Evolutionary conservation across 2,797 vertebrate genomes (phyloP).

Genomic region (Notolabrus celidotus): DNA sequence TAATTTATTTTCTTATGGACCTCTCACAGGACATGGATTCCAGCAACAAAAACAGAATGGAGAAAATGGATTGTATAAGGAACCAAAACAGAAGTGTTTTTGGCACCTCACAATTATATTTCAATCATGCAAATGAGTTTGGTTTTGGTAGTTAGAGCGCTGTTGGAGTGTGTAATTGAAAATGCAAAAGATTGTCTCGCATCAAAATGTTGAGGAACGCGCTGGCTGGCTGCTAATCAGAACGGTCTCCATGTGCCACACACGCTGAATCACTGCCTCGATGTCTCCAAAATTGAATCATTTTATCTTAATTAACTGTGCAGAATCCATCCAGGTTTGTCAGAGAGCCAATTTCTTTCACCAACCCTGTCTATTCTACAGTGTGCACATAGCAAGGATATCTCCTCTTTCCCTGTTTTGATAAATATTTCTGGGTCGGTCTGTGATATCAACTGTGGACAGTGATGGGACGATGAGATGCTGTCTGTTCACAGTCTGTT

Average conservation of each 20-base stretch:
- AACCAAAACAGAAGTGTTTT: constrained; percentile 81
- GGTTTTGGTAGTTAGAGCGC: constrained; percentile 86
- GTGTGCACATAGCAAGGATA: constrained; percentile 23
- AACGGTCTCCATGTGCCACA: constrained; percentile 56
- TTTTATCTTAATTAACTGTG: constrained; percentile 88
- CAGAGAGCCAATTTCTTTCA: constrained; percentile 68
- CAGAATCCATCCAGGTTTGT: constrained; percentile 82
- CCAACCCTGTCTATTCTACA: constrained; percentile 34
- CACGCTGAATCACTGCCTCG: constrained; percentile 75
- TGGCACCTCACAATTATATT: constrained; percentile 85
- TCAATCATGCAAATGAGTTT: constrained; percentile 88
- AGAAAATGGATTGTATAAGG: constrained; percentile 70
- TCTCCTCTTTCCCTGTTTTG: constrained; percentile 35
- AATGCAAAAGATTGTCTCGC: constrained; percentile 85
- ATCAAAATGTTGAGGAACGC: constrained; percentile 83
- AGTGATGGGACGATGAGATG: constrained; percentile 70
- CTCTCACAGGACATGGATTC: constrained; percentile 61
- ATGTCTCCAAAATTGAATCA: constrained; percentile 84
- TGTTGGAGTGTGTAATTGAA: constrained; percentile 90
- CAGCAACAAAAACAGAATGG: constrained; percentile 47
- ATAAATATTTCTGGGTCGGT: constrained; percentile 73
- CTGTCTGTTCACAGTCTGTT: constrained; percentile 50
- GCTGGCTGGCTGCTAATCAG: constrained; percentile 84
- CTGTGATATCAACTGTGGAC: constrained; percentile 2
- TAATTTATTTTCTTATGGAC: constrained; percentile 27